Evolutionary conservation across 2,113 vertebrate species (phyloP).

Genomic region (Plecturocebus donacophilus): DNA sequence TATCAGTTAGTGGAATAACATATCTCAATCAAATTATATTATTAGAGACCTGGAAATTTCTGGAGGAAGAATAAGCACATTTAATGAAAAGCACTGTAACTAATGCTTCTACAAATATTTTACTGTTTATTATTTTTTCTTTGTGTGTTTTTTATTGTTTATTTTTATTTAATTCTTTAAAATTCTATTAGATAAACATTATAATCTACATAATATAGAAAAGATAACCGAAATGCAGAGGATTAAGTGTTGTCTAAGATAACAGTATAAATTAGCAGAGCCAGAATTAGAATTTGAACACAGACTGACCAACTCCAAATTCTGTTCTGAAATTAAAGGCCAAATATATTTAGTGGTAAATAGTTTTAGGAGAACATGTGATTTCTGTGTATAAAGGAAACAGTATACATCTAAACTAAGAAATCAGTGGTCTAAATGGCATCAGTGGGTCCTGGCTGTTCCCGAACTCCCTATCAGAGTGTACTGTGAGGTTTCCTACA

Average conservation of each 20-base stretch:
- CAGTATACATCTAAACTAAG: background rate
- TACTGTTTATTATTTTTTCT: background rate
- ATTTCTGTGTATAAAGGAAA: background rate
- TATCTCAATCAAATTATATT: conserved; percentile 40
- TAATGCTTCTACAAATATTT: background rate
- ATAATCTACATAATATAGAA: background rate
- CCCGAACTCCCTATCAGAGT: background rate
- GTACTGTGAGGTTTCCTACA: background rate
- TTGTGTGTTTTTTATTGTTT: background rate
- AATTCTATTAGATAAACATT: background rate
- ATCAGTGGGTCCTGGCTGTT: background rate
- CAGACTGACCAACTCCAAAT: background rate
- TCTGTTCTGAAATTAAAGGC: background rate
- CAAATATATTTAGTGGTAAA: background rate
- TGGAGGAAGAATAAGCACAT: background rate
- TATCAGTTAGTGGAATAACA: background rate
- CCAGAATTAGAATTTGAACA: background rate
- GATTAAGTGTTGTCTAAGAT: background rate
- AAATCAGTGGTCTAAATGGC: background rate
- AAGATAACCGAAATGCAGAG: background rate
- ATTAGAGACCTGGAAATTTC: background rate
- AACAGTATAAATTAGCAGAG: background rate
- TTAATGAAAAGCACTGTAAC: background rate
- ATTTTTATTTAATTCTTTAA: background rate
- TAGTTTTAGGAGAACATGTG: background rate